Base-by-base conservation (phyloP, 2,888 invertebrate genomes). In the Galerucella nymphaeae region DNA sequence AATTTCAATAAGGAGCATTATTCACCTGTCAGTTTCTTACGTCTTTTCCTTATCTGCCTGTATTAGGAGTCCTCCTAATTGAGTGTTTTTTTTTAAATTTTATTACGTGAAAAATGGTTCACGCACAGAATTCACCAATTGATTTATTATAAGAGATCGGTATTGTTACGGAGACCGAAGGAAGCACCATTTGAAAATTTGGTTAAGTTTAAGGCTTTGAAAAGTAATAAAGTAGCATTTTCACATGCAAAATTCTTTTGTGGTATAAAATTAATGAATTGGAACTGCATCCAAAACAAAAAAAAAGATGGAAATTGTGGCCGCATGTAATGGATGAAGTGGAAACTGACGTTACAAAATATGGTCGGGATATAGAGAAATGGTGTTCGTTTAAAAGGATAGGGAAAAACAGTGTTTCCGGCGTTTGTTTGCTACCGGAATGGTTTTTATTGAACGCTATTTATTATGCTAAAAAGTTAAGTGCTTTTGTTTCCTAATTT, bases 1-100 rank as follows among this genome's bases (percentile, higher is more conserved):
- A 45, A 45, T 63, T 63, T 63, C 10, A 63, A 63, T 63, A 48
- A 63, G 41, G 48, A 11, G 45, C 18, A 18, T 53, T 48, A 63
- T 63, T 45, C 18, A 16, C 11, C 18, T 20, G 63, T 48, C 63
- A 63, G 45, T 16, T 63, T 45, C 63, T 63, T 63, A 48, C 20
- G 63, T 45, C 53, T 63, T 45, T 30, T 45, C n/a, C 10, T 45
- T 48, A 63, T 63, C 63, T 20, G 45, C 45, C 20, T 63, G 8
- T 53, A 63, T 48, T 23, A 45, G 45, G 13, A 48, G 18, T 18
- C 18, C 2, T 45, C 45, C 48, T 20, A 63, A 63, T 63, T 63
- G 18, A 63, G 45, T 45, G 18, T 45, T 14, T 14, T 10, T 45
- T 10, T 18, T 48, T 62, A 42, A 62, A 42, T 62, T 42, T 42